Evolutionary conservation across 2,888 invertebrate species (phyloP).

Genomic region (Andrena haemorrhoa): DNA sequence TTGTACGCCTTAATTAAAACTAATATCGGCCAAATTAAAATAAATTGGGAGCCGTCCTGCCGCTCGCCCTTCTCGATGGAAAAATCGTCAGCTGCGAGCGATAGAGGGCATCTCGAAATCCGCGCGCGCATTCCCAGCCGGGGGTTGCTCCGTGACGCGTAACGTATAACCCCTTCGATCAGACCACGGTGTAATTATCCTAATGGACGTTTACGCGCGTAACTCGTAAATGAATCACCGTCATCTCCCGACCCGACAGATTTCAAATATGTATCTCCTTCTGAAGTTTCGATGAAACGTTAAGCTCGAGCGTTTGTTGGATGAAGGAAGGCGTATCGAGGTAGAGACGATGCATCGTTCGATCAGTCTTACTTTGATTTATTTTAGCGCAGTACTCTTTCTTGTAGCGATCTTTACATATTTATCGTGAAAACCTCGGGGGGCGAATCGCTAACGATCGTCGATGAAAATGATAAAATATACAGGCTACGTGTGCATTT

Average conservation of each 20-base stretch:
- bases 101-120: not conserved
- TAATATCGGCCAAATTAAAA: conserved; percentile 73
- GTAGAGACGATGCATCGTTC: conserved; percentile 11
- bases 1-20: conserved; percentile 73
- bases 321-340: conserved; percentile 30
- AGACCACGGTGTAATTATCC: conserved; percentile 37
- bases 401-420: conserved; percentile 8
- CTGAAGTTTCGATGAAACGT: not conserved
- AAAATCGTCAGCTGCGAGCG: not conserved
- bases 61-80: conserved; percentile 8
- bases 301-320: conserved; percentile 4
- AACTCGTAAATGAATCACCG: conserved; percentile 39
- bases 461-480: not conserved
- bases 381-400: conserved; percentile 15
- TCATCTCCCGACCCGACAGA: not conserved
- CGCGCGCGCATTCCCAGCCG: not conserved
- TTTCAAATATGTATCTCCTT: not conserved
- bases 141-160: conserved; percentile 30
- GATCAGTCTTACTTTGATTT: conserved; percentile 17
- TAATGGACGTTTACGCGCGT: conserved; percentile 52
- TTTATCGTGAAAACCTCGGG: not conserved
- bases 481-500: conserved; percentile 58
- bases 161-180: conserved; percentile 39
- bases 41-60: conserved; percentile 63
- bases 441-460: not conserved